A percentile compares a stretch with the other conserved stretches of the same genome.
phyloP scores from a whole-genome alignment of 2,888 invertebrate species.

The Fragum sueziense region DNA sequence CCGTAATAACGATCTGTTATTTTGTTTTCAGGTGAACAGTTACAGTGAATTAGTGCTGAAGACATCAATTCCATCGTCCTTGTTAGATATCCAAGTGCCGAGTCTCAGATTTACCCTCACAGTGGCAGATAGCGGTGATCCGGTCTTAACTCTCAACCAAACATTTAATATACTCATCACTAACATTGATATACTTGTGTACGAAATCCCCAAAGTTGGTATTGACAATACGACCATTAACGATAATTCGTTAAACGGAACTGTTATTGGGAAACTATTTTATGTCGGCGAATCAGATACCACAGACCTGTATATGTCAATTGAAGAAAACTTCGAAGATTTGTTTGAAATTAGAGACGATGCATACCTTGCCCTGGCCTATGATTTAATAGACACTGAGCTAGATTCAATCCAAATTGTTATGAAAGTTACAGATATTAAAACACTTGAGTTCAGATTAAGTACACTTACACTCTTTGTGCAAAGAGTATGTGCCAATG shows the following conservation, averaged over 20 bases:
- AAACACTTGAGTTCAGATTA: conserved; percentile 54
- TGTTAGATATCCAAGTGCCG: conserved; percentile 53
- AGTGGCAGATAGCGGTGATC: conserved; percentile 66
- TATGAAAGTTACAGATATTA: conserved; percentile 58
- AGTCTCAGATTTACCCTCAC: conserved; percentile 56
- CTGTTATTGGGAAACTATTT: conserved; percentile 60
- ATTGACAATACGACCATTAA: conserved; percentile 48
- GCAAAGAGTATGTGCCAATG: conserved; percentile 29
- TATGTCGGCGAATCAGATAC: conserved; percentile 45
- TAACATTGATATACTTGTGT: conserved; percentile 52
- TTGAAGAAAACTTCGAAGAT: conserved; percentile 52
- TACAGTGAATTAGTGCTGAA: conserved; percentile 47
- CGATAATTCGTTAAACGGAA: conserved; percentile 53
- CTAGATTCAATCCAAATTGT: conserved; percentile 54
- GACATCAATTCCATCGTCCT: conserved; percentile 45
- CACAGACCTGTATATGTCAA: conserved; percentile 53
- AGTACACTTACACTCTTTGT: conserved; percentile 55
- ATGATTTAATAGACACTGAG: conserved; percentile 43
- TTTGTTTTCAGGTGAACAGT: conserved; percentile 1
- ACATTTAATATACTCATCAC: conserved; percentile 63
- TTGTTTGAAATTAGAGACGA: conserved; percentile 62
- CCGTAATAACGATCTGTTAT: no score
- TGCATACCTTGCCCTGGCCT: conserved; percentile 52
- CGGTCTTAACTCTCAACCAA: conserved; percentile 51
- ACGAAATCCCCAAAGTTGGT: conserved; percentile 60